Base-by-base conservation (phyloP, 2,888 invertebrate species). In the Drosophila incognita region DNA sequence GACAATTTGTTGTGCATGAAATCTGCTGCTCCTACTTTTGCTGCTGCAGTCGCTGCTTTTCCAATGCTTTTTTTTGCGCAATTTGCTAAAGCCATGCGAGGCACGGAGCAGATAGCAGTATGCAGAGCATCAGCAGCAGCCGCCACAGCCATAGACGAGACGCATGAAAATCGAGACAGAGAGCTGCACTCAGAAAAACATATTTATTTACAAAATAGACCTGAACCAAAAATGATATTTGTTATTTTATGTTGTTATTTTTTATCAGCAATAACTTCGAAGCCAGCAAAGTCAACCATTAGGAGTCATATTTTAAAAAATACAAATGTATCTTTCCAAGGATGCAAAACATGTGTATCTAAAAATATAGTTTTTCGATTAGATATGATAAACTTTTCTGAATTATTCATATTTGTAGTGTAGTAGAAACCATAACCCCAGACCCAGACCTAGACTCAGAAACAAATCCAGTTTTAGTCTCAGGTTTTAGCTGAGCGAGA, bases 1-100 rank as follows among this genome's bases (percentile, higher is more conserved):
- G 86, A 87, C 86, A 87, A 87, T 87, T 87, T 87, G 86, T 85
- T 87, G 86, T 83, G 83, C 83, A 81, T 86, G 86, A 87, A 87
- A 87, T 87, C 84, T 85, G 81, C 82, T 70, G 74, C 65, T 63
- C 74, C 58, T 79, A 70, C 80, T 53, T 36, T 66, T 72, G 61
- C 75, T 63, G 72, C 74, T 64, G 62, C 56, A 56, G 24, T 56
- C 56, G 56, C 56, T n/a, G 56, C 49, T 84, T 63, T 71, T 82
- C 74, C 78, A 74, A 82, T 85, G 82, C 85, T 85, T 87, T 86
- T 86, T 86, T 85, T 85, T 87, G 81, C 83, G 79, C 87, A 87
- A 87, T 87, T 87, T 87, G 87, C 87, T 82, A 87, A 81, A 86
- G 86, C 83, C 84, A 81, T 80, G 85, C 85, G 74, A 85, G 75